Evolutionary conservation across 2,113 vertebrate genomes (phyloP).

Genomic region (Apeltes quadracus): DNA sequence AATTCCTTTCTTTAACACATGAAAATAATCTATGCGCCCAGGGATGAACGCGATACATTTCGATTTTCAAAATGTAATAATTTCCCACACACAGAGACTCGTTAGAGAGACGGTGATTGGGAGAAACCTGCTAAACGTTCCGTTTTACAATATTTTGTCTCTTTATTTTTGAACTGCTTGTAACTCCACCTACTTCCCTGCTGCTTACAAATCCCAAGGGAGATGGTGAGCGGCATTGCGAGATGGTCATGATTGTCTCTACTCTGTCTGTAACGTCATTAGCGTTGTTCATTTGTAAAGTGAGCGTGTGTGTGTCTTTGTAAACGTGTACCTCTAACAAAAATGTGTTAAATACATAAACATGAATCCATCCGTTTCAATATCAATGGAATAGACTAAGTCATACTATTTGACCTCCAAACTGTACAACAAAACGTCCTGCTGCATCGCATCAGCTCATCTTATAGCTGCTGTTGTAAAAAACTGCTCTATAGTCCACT

Average conservation of each 20-base stretch:
- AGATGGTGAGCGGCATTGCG: constrained; percentile 7
- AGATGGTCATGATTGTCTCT: constrained; percentile 45
- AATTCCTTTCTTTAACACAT: constrained; percentile 52
- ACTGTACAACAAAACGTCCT: constrained; percentile 3
- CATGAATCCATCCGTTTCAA: constrained; percentile 14
- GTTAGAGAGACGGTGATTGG: constrained; percentile 55
- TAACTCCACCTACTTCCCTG: constrained; percentile 57
- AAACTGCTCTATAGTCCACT: neutral
- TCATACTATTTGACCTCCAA: neutral
- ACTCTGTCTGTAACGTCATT: constrained; percentile 33
- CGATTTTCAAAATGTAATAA: constrained; percentile 69
- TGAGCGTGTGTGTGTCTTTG: neutral
- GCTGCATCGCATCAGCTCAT: neutral
- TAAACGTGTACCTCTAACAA: neutral
- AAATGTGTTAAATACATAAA: constrained; percentile 9
- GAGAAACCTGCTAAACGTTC: constrained; percentile 56
- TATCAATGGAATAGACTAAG: neutral
- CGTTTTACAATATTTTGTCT: constrained; percentile 43
- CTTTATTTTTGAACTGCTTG: constrained; percentile 54
- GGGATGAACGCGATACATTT: constrained; percentile 74
- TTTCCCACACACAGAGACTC: constrained; percentile 49
- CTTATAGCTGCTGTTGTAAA: neutral
- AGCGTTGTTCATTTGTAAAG: constrained; percentile 32
- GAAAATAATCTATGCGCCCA: constrained; percentile 59
- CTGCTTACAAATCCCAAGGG: constrained; percentile 47